These are phyloP conservation scores for Pantherophis guttatus DNA, from an alignment of 2,113 vertebrate genomes.

Conservation along the genomic window DNA sequence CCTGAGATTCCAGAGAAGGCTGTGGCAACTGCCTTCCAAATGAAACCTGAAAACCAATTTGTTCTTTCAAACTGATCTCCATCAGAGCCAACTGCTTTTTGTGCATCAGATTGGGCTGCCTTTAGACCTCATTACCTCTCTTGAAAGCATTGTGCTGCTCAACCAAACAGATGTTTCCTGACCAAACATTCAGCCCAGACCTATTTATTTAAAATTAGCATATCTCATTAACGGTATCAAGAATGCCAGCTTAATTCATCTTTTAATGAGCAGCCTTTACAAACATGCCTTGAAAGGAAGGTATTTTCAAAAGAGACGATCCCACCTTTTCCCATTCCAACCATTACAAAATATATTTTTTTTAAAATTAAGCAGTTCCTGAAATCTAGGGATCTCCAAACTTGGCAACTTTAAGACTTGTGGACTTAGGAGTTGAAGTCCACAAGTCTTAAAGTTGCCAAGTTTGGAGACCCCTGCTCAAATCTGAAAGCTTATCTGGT, in stretches of 20 bases:
- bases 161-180: conserved; percentile 73
- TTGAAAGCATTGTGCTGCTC: conserved; percentile 51
- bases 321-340: conserved; percentile 14
- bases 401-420: no score
- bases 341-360: background rate
- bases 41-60: conserved; percentile 52
- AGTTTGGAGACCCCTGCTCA: background rate
- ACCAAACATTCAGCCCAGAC: conserved; percentile 71
- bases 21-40: conserved; percentile 31
- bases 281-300: conserved; percentile 39
- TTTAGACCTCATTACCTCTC: conserved; percentile 55
- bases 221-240: conserved; percentile 76
- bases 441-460: no score
- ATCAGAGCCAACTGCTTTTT: conserved; percentile 35
- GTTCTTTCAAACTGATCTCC: conserved; percentile 54
- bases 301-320: background rate
- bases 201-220: conserved; percentile 74
- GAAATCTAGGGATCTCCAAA: no score
- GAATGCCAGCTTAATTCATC: conserved; percentile 65
- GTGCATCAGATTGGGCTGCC: conserved; percentile 42
- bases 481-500: background rate
- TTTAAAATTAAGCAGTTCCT: background rate
- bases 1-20: conserved; percentile 25
- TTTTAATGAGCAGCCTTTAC: conserved; percentile 57
- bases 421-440: no score